A percentile compares a stretch with the other conserved stretches of the same genome.
phyloP scores from a whole-genome alignment of 2,888 invertebrate species.

The Drosophila melanosoma region DNA sequence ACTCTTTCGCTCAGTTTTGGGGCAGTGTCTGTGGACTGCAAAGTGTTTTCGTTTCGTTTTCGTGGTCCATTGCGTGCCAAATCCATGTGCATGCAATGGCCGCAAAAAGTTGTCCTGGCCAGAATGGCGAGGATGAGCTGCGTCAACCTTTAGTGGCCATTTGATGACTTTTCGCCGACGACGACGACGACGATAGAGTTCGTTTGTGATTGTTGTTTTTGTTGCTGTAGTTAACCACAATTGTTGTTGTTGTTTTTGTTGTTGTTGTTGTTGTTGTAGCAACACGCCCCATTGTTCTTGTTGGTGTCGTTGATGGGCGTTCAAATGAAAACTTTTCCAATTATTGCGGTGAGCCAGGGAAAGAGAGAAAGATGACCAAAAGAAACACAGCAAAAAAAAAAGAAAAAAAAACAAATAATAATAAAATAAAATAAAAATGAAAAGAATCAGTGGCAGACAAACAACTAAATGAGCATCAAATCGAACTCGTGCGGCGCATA shows the following conservation, averaged over 20 bases:
- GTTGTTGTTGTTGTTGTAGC: constrained; percentile 54
- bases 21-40: constrained; percentile 24
- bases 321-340: constrained; percentile 84
- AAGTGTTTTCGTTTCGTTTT: constrained; percentile 73
- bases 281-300: constrained; percentile 76
- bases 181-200: constrained; percentile 33
- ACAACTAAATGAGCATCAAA: constrained; percentile 81
- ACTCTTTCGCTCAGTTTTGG: constrained; percentile 4
- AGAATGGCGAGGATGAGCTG: constrained; percentile 58
- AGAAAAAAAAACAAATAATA: constrained; percentile 25
- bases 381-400: constrained; percentile 21
- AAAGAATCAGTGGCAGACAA: constrained; percentile 72
- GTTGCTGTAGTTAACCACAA: constrained; percentile 52
- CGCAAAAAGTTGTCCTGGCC: constrained; percentile 75
- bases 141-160: constrained; percentile 80
- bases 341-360: constrained; percentile 77
- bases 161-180: constrained; percentile 75
- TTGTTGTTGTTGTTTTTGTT: constrained; percentile 50
- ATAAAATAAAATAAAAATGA: constrained; percentile 28
- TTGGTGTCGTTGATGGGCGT: constrained; percentile 80
- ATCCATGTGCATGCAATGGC: constrained; percentile 73
- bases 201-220: constrained; percentile 19
- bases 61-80: constrained; percentile 79
- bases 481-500: constrained; percentile 79
- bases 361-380: constrained; percentile 34